Conservation (phyloP, 2,113 vertebrate genomes). For the Syngnathoides biaculeatus region DNA sequence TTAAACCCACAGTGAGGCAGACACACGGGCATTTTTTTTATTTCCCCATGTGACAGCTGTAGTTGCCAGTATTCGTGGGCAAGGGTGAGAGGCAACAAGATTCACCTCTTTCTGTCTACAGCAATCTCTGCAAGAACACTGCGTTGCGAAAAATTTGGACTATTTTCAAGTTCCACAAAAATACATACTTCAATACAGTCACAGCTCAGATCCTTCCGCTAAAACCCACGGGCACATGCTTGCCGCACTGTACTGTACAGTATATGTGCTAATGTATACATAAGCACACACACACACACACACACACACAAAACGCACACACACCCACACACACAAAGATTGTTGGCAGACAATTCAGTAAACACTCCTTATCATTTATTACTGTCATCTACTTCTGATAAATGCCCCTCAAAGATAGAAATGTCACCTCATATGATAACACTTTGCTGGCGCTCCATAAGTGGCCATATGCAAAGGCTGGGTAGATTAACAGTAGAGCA, state of each 20-base stretch:
- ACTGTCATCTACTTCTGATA: slow-evolving; percentile 75
- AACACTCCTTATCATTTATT: slow-evolving; percentile 72
- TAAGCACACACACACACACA: slow-evolving; percentile 40
- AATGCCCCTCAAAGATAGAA: slow-evolving; percentile 75
- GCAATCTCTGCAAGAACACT: slow-evolving; percentile 19
- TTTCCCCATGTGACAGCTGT: slow-evolving; percentile 56
- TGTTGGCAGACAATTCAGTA: slow-evolving; percentile 75
- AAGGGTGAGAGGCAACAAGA: slow-evolving; percentile 39
- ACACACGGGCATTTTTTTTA: slow-evolving; percentile 48
- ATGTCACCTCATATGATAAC: slow-evolving; percentile 77
- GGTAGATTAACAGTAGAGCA: slow-evolving; percentile 59
- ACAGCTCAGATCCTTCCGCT: slow-evolving; percentile 41
- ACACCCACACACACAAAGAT: slow-evolving; percentile 55
- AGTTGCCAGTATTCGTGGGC: slow-evolving; percentile 46
- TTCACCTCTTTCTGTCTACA: slow-evolving; percentile 19
- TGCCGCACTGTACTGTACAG: slow-evolving; percentile 31
- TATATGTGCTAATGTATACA: slow-evolving; percentile 47
- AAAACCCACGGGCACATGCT: slow-evolving; percentile 36
- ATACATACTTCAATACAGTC: slow-evolving; percentile 29
- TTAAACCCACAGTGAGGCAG: slow-evolving; percentile 60
- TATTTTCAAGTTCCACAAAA: slow-evolving; percentile 9
- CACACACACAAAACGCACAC: slow-evolving; percentile 40
- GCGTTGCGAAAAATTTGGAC: slow-evolving; percentile 32
- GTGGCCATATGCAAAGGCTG: slow-evolving; percentile 63
- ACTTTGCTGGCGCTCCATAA: slow-evolving; percentile 63